Conservation (phyloP, 2,113 vertebrate genomes). For the Nannobrachium achirus region DNA sequence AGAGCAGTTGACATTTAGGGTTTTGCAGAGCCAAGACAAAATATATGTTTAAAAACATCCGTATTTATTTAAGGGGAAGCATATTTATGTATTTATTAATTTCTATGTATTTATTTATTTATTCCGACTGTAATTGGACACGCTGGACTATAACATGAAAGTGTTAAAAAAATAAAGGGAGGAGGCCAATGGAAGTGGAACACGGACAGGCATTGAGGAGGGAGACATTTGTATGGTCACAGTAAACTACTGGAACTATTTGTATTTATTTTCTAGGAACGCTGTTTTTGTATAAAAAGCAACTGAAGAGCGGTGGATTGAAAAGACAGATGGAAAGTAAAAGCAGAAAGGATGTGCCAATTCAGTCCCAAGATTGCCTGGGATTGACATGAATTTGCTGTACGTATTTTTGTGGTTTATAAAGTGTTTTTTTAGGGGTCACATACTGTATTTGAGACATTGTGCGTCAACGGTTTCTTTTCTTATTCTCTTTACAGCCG, state of each 20-base stretch:
- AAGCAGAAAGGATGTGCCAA: conserved; percentile 37
- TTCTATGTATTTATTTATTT: conserved; percentile 81
- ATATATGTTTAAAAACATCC: conserved; percentile 37
- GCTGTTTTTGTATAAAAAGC: conserved; percentile 75
- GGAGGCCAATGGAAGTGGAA: conserved; percentile 10
- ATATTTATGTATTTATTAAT: conserved; percentile 84
- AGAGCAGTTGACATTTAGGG: conserved; percentile 4
- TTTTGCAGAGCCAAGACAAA: conserved; percentile 58
- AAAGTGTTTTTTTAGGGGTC: conserved; percentile 43
- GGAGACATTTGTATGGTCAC: conserved; percentile 41
- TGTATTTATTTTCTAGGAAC: conserved; percentile 80
- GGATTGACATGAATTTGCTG: conserved; percentile 62
- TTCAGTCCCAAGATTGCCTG: conserved; percentile 36
- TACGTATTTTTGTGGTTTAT: conserved; percentile 64
- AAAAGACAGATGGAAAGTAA: conserved; percentile 5
- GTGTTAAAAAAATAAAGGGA: conserved; percentile 16
- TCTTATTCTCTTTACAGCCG: conserved; percentile 58
- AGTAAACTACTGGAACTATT: conserved; percentile 60
- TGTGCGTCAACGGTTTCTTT: conserved; percentile 54
- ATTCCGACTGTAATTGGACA: conserved; percentile 45
- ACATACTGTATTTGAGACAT: conserved; percentile 47
- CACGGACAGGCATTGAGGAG: background rate
- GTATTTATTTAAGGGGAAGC: conserved; percentile 72
- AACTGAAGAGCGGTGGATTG: conserved; percentile 30
- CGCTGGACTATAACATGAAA: conserved; percentile 37